These are phyloP conservation scores for Diadophis punctatus DNA, from an alignment of 2,113 vertebrate species.

Conservation along the genomic window DNA sequence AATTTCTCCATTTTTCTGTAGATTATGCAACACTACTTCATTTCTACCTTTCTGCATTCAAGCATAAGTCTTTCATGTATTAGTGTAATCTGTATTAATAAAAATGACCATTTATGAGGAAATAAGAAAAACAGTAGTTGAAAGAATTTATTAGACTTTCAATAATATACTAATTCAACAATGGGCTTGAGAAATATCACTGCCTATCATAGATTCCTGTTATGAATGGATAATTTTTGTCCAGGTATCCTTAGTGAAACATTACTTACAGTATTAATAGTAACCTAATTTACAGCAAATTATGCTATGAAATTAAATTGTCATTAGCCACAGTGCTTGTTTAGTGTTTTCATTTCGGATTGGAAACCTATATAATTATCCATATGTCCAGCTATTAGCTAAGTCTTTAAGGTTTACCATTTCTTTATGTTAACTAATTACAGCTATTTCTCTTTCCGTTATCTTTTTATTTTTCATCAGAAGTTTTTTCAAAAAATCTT, in stretches of 20 bases:
- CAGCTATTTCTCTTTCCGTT: background rate
- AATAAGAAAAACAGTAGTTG: background rate
- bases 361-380: constrained; percentile 55
- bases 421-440: constrained; percentile 51
- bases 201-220: background rate
- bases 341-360: constrained; percentile 45
- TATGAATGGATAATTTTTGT: accelerated
- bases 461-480: constrained; percentile 41
- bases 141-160: background rate
- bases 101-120: background rate
- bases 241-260: constrained; percentile 31
- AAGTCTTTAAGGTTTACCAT: constrained; percentile 52
- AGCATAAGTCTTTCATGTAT: background rate
- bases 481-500: constrained; percentile 47
- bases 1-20: background rate
- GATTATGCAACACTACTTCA: background rate
- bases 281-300: constrained; percentile 48
- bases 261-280: constrained; percentile 33
- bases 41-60: background rate
- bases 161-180: constrained; percentile 4
- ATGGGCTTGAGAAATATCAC: background rate
- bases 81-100: background rate
- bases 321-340: constrained; percentile 44
- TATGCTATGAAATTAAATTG: constrained; percentile 36
- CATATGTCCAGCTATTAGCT: constrained; percentile 66